Base-by-base conservation (phyloP, 2,888 invertebrate species). In the Brachypalpus laphriformis region DNA sequence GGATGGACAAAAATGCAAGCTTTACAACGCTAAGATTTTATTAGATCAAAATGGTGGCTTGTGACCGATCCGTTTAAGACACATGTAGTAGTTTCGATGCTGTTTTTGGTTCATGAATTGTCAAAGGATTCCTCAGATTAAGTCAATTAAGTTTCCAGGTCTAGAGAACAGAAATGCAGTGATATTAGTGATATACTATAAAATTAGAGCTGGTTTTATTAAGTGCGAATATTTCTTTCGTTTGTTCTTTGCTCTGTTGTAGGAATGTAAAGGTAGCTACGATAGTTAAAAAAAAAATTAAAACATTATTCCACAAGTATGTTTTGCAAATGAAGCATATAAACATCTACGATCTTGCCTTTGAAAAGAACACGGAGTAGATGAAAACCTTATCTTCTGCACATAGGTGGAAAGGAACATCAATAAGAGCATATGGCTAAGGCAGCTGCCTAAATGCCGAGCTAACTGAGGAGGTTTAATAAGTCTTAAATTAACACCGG, bases 111-210 rank as follows among this genome's bases (percentile, higher is more conserved):
- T 31, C 37, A 22, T 31, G 28, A 16, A 63, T 63, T 20, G 31
- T 63, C 63, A 63, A 63, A 63, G 63, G 63, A 47, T 47, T 47
- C 47, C 25, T 20, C n/a, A 63, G 18, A 47, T 47, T 63, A 63
- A 63, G 18, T 31, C 63, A 63, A 47, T 63, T 63, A 63, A 31
- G n/a, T 63, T 14, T 20, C 3, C 18, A 18, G 31, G 3, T 31
- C 31, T 47, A 25, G 9, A 11, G 47, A 63, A 18, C 31, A 18
- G 31, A 47, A 47, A 45, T 25, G 63, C 47, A 63, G 3, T 6
- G 47, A 47, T 20, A 63, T 31, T 16, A 25, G 25, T 25, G 25
- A 25, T 25, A 25, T 4, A 25, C 16, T 11, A 42, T 28, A 6
- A 9, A 1, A 42, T 20, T 22, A 42, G 14, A 25, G 16, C 7